These are phyloP conservation scores for Pantherophis vulpinus DNA, from an alignment of 2,797 vertebrate genomes.

Conservation along the genomic window DNA sequence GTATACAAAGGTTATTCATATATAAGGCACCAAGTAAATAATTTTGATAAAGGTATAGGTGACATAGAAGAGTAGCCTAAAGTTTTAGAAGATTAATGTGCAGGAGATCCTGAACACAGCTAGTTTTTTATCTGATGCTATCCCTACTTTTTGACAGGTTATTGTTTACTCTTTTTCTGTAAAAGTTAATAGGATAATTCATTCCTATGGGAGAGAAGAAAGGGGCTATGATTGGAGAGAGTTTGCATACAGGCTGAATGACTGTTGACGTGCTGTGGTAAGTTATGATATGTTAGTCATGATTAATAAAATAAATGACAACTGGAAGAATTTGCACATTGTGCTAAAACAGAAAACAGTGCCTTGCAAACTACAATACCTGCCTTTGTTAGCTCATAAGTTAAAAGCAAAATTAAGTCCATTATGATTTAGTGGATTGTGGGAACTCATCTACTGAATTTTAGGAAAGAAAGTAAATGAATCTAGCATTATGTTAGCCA, in stretches of 20 bases:
- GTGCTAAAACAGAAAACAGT: neutral
- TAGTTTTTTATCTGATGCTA: slow-evolving; percentile 6
- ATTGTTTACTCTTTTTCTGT: neutral
- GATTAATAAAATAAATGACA: neutral
- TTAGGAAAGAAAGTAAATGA: neutral
- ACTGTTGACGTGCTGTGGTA: neutral
- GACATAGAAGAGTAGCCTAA: slow-evolving; percentile 2
- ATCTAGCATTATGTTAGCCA: neutral
- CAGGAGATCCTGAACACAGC: neutral
- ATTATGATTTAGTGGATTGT: neutral
- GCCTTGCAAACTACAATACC: neutral
- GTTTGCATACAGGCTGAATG: neutral
- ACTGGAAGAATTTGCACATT: neutral
- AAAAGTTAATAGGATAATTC: neutral
- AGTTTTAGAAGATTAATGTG: slow-evolving; percentile 17
- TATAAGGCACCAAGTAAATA: slow-evolving; percentile 27
- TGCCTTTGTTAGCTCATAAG: neutral
- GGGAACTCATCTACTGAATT: neutral
- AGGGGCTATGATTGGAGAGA: neutral
- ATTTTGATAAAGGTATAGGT: slow-evolving; percentile 26
- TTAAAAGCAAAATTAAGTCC: neutral
- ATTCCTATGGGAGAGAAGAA: neutral
- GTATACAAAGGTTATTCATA: slow-evolving; percentile 19
- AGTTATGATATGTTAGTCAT: neutral
- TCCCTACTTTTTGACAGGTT: slow-evolving; percentile 8